These are phyloP conservation scores for Muntiacus muntjak DNA, from an alignment of 2,113 vertebrate genomes.

Conservation along the genomic window DNA sequence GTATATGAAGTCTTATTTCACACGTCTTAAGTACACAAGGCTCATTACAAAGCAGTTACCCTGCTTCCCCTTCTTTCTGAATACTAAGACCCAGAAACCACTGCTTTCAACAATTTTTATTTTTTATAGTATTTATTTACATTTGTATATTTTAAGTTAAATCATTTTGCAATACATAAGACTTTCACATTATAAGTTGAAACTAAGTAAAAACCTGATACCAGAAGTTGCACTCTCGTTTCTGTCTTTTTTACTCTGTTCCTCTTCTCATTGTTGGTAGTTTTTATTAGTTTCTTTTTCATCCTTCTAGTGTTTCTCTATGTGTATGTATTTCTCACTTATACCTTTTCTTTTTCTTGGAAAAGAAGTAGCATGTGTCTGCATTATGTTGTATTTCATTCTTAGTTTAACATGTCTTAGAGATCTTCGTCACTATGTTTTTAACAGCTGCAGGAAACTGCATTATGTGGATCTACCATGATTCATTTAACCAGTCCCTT, in stretches of 20 bases:
- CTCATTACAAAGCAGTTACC: neutral
- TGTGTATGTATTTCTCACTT: neutral
- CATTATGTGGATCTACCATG: neutral
- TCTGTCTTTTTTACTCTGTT: neutral
- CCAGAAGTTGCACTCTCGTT: neutral
- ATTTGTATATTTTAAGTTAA: neutral
- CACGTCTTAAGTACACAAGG: neutral
- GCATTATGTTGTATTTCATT: neutral
- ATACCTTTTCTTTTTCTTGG: neutral
- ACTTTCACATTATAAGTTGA: neutral
- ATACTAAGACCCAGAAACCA: neutral
- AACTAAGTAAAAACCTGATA: neutral
- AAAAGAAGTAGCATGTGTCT: neutral
- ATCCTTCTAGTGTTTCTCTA: neutral
- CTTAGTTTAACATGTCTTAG: neutral
- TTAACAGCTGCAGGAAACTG: neutral
- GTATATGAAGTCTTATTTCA: neutral
- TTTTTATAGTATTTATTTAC: neutral
- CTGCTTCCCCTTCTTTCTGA: neutral
- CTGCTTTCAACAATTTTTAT: neutral
- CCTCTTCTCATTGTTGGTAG: neutral
- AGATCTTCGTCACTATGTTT: neutral
- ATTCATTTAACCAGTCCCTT: neutral
- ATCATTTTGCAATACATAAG: neutral
- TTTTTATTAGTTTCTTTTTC: neutral